Base-by-base conservation (phyloP, 37 sponge, comb jelly and placozoan species). In the Hexactinellida sp. region DNA sequence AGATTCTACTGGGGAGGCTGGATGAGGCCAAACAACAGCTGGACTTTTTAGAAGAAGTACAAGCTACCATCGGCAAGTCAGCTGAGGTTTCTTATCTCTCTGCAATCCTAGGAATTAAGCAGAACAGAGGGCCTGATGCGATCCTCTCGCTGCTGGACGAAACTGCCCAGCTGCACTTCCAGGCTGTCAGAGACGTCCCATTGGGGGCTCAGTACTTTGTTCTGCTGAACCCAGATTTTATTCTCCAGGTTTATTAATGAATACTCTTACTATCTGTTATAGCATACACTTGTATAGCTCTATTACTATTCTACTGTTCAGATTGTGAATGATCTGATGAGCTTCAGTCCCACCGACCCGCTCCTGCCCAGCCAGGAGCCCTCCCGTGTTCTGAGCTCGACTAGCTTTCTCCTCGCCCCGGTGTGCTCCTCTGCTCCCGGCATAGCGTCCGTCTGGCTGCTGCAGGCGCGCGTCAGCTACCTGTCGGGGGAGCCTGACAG, bases 21-120 rank as follows among this genome's bases (percentile, higher is more conserved):
- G 92, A 83, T 1, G 94, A 94, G 38, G 95, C 99, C 21, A 90
- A 89, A 83, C 95, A 94, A 55, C 98, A 97, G 85, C 88, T 97
- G 86, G 98, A 97, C 55, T 94, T 97, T 54, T 88, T 97, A 0
- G 47, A 87, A 76, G 98, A 97, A 84, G 87, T 94, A 19, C 87
- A 88, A 84, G 84, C 90, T 36, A 83, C 89, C 30, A 54, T 90
- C 24, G 92, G 92, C 0, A 89, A 92, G 63, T 84, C 39, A 34
- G 34, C 88, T 87, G 54, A 89, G 1, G 51, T 94, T 38, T 37
- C 82, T 86, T 90, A 88, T 55, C 84, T 91, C n/a, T 84, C 82
- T 63, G 94, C 90, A 1, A 83, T 94, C 25, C 54, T 91, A 83
- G 87, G 86, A 9, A 87, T 88, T 24, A 54, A 88, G 54, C 89